A percentile compares a stretch with the other conserved stretches of the same genome.
Evolutionary conservation across 2,888 invertebrate genomes (phyloP).

Genomic region (Slavum lentiscoides): DNA sequence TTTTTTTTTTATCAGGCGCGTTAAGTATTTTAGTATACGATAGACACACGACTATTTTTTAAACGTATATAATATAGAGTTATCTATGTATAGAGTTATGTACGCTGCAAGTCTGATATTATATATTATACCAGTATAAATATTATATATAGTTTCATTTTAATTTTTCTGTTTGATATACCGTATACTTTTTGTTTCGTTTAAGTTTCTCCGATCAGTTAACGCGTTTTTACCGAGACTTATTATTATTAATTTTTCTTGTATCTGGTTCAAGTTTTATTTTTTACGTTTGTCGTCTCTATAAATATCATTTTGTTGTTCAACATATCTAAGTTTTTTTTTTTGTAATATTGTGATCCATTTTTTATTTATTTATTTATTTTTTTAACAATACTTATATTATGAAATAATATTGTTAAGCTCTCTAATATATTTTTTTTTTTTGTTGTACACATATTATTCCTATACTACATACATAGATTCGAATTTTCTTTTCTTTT

Average conservation of each 20-base stretch:
- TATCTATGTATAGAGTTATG: not conserved
- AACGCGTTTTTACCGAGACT: constrained; percentile 19
- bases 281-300: not conserved
- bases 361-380: not conserved
- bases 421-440: not conserved
- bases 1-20: constrained; percentile 7
- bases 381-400: not conserved
- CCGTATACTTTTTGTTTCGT: constrained; percentile 29
- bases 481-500: not conserved
- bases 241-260: constrained; percentile 6
- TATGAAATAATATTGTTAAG: constrained; percentile 21
- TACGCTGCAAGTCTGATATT: not conserved
- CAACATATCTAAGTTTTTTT: constrained; percentile 1
- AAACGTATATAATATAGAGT: not conserved
- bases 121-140: not conserved
- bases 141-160: constrained; percentile 8
- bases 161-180: constrained; percentile 28
- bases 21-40: constrained; percentile 20
- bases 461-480: constrained; percentile 6
- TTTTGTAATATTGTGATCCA: constrained; percentile 29
- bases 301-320: constrained; percentile 9
- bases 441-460: constrained; percentile 34
- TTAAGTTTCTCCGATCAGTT: constrained; percentile 45
- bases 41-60: not conserved
- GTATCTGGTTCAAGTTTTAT: constrained; percentile 36